Evolutionary conservation across 2,797 vertebrate genomes (phyloP), one percentile per base, ranked within the genome.

Genomic region (Tangara arthus): DNA sequence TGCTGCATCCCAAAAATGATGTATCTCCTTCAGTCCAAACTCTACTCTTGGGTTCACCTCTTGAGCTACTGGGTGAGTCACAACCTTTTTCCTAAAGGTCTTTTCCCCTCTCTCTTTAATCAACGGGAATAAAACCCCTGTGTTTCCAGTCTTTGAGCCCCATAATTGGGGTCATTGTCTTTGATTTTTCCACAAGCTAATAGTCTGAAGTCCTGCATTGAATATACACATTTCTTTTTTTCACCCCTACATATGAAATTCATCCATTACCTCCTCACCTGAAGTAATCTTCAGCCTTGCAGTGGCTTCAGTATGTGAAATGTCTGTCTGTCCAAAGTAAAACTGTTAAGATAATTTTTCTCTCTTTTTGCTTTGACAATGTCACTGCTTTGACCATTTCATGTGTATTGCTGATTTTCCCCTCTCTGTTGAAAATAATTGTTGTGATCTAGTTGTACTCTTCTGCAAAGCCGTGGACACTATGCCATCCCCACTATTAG

Each of bases 401-500:
- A 22, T 77, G 8, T 42, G 9, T 75, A 19, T 32, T 61, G 8
- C 42, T 68, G 42, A 35, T 84, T 63, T 59, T 11, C 3, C 4
- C 6, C 35, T 59, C 13, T 46, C 14, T 22, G 7, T 50, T 35
- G 14, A 56, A 49, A n/a, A 28, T 35, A 69, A n/a, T 19, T 42
- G 12, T 35, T 56, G 26, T 64, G 42, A 30, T 41, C 15, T n/a
- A 12, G 14, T 55, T 76, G 20, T 52, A 35, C 24, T 63, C 17
- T 39, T 53, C n/a, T 47, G 2, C 17, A 75, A 75, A 75, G n/a
- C 10, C 11, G 16, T 0, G 0, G 37, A 13, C 6, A 3, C 9
- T 39, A 3, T 26, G 41, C 32, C 16, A 41, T 87, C 10, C 16
- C 15, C 27, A 7, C 17, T 65, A 1, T 24, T n/a, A 5, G 8